Conservation (phyloP, 2,797 vertebrate genomes). For the Chaenodraco wilsoni region DNA sequence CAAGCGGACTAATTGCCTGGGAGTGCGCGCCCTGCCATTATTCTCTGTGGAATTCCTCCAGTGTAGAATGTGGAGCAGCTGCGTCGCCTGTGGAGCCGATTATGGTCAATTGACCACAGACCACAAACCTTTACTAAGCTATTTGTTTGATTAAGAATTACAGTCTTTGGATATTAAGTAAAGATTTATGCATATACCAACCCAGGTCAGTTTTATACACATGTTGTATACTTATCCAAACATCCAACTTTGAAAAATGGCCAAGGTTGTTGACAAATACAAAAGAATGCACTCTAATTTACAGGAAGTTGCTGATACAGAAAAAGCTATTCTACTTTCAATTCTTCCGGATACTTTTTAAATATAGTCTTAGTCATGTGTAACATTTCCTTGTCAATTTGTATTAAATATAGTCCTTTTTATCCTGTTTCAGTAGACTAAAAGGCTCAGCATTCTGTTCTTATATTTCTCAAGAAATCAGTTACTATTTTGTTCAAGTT, state of each 20-base stretch:
- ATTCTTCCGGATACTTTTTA: background rate
- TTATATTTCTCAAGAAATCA: too few species aligned
- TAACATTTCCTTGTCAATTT: too few species aligned
- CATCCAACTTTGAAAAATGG: slow-evolving; percentile 4
- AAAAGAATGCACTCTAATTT: background rate
- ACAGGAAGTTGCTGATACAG: background rate
- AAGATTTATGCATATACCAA: background rate
- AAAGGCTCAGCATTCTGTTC: too few species aligned
- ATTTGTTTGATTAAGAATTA: slow-evolving; percentile 5
- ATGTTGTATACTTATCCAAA: background rate
- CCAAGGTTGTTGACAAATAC: background rate
- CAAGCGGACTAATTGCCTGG: slow-evolving; percentile 61
- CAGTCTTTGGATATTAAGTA: background rate
- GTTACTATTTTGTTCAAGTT: too few species aligned
- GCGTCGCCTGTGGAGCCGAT: slow-evolving; percentile 12
- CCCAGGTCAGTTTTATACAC: background rate
- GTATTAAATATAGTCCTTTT: too few species aligned
- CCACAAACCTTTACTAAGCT: slow-evolving; percentile 11
- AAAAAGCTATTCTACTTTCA: background rate
- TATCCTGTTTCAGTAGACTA: too few species aligned
- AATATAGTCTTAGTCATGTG: too few species aligned
- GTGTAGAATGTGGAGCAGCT: slow-evolving; percentile 47
- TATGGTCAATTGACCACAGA: slow-evolving; percentile 20
- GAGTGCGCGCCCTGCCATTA: slow-evolving; percentile 44
- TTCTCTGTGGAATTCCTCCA: slow-evolving; percentile 45